Evolutionary conservation across 2,888 invertebrate species (phyloP).

Genomic region (Eueremaeus valkanovi): DNA sequence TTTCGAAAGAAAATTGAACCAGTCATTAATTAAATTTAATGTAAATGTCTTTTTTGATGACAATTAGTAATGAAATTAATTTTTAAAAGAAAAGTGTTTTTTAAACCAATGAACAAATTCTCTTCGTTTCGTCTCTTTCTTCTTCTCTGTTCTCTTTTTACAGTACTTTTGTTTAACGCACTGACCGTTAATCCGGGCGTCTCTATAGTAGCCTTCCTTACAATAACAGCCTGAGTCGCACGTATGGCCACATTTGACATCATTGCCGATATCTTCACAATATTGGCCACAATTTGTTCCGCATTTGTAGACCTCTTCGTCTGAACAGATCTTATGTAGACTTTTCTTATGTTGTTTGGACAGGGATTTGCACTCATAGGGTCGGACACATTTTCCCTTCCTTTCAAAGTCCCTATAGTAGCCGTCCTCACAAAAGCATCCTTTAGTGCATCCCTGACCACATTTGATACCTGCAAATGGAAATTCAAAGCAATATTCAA

Average conservation of each 20-base stretch:
- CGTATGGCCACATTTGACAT: background rate
- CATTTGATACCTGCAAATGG: background rate
- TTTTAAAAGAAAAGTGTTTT: slow-evolving; percentile 4
- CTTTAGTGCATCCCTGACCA: background rate
- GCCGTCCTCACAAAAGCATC: background rate
- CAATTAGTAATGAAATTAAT: too few relatives aligned
- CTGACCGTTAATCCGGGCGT: background rate
- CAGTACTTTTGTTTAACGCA: slow-evolving; percentile 11
- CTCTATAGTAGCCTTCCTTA: background rate
- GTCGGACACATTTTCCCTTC: background rate
- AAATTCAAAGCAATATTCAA: background rate
- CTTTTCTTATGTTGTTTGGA: background rate
- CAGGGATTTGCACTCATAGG: background rate
- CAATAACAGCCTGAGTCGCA: slow-evolving; percentile 10
- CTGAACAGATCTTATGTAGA: background rate
- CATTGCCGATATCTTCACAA: background rate
- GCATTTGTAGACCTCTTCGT: background rate
- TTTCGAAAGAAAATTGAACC: too few relatives aligned
- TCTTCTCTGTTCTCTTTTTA: background rate
- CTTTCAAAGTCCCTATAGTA: background rate
- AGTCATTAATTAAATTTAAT: too few relatives aligned
- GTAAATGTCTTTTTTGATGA: slow-evolving; percentile 66
- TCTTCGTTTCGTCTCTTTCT: background rate
- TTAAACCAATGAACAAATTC: background rate
- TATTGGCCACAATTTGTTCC: slow-evolving; percentile 5